Conservation (phyloP, 2,888 invertebrate genomes). For the Archips xylosteana region DNA sequence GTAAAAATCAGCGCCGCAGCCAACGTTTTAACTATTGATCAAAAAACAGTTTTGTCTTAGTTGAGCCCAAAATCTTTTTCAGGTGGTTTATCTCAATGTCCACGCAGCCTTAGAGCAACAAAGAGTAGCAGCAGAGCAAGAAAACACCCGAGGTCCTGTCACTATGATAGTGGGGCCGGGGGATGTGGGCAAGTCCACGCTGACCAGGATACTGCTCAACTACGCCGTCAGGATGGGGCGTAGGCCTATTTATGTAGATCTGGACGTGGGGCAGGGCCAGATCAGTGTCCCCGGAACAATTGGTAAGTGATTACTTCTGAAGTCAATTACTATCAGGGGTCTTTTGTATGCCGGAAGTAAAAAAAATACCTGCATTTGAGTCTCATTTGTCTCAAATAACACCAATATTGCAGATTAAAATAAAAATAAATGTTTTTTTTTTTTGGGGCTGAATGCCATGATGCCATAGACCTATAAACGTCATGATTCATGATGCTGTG, state of each 20-base stretch:
- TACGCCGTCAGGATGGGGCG: slow-evolving; percentile 97
- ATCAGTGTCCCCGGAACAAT: slow-evolving; percentile 97
- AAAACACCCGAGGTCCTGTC: slow-evolving; percentile 91
- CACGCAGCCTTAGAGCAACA: slow-evolving; percentile 97
- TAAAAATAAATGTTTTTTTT: too few species aligned
- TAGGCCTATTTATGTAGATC: slow-evolving; percentile 96
- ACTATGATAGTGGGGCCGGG: slow-evolving; percentile 97
- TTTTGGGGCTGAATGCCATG: too few species aligned
- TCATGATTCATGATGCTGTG: too few species aligned
- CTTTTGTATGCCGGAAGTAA: too few species aligned
- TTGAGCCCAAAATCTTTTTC: slow-evolving; percentile 40
- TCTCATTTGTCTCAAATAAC: too few species aligned
- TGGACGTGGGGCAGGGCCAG: slow-evolving; percentile 98
- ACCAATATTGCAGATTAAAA: too few species aligned
- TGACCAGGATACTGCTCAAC: slow-evolving; percentile 95
- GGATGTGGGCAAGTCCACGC: slow-evolving; percentile 98
- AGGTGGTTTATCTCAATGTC: slow-evolving; percentile 96
- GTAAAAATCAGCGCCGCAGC: too few species aligned
- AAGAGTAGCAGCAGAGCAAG: slow-evolving; percentile 92
- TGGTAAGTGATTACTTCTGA: slow-evolving; percentile 74
- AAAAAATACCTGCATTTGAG: too few species aligned
- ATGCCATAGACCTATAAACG: too few species aligned
- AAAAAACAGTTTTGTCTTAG: too few species aligned
- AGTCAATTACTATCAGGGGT: too few species aligned
- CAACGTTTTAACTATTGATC: too few species aligned